These are phyloP conservation scores for Drosophila simulans DNA, from an alignment of 1,140 invertebrate species.

Conservation along the genomic window DNA sequence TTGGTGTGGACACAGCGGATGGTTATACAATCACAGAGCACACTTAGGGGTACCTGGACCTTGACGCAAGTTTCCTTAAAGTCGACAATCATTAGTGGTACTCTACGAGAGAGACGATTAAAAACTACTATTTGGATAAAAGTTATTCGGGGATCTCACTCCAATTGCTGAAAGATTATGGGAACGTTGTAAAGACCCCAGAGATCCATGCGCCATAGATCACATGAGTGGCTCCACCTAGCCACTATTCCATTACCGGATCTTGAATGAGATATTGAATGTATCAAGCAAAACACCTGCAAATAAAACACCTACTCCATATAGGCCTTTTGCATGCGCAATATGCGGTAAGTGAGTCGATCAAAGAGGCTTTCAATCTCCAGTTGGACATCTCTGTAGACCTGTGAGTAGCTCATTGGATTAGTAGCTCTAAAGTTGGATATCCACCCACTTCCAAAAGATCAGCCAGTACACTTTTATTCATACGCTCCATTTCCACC, in stretches of 20 bases:
- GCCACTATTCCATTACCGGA: slow-evolving; percentile 46
- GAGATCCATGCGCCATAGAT: slow-evolving; percentile 59
- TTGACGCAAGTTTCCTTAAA: slow-evolving; percentile 2
- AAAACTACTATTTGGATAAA: not conserved
- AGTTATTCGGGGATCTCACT: slow-evolving; percentile 40
- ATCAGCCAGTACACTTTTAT: slow-evolving; percentile 9
- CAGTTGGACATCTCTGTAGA: slow-evolving; percentile 35
- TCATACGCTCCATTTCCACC: slow-evolving; percentile 37
- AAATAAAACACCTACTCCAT: slow-evolving; percentile 53
- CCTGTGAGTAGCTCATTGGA: slow-evolving; percentile 13
- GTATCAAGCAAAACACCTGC: too few relatives aligned
- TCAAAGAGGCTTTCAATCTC: slow-evolving; percentile 57
- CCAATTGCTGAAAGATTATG: slow-evolving; percentile 51
- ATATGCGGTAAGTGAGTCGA: slow-evolving; percentile 64
- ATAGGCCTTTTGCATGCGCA: slow-evolving; percentile 56
- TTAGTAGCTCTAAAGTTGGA: not conserved
- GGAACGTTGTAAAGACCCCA: slow-evolving; percentile 70
- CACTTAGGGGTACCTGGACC: slow-evolving; percentile 54
- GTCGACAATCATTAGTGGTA: slow-evolving; percentile 49
- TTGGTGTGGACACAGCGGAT: slow-evolving; percentile 61
- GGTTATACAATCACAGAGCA: slow-evolving; percentile 59
- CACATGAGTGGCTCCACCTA: slow-evolving; percentile 45
- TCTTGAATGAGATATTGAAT: slow-evolving; percentile 12
- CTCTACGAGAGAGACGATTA: slow-evolving; percentile 8
- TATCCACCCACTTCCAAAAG: slow-evolving; percentile 35